phyloP scores from a whole-genome alignment of 1,140 invertebrate species.

The Zaprionus gabonicus region DNA sequence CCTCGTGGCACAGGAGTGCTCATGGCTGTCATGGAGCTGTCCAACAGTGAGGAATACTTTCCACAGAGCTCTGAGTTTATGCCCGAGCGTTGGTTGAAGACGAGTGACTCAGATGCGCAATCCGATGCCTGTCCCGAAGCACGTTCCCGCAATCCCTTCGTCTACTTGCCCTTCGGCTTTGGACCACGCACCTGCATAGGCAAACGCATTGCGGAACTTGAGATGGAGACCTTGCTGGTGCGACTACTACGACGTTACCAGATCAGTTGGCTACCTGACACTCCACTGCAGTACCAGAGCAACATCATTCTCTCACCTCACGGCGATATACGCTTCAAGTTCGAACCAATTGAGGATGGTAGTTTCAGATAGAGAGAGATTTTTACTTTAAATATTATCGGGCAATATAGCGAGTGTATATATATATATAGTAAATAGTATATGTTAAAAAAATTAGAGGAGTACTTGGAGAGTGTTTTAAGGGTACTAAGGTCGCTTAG shows the following conservation, averaged over 20 bases:
- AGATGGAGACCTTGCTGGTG: constrained; percentile 87
- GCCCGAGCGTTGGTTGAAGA: constrained; percentile 90
- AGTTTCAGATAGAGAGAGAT: constrained; percentile 25
- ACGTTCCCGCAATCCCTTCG: constrained; percentile 59
- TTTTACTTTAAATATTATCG: constrained; percentile 66
- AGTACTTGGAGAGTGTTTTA: not conserved
- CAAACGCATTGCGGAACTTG: constrained; percentile 89
- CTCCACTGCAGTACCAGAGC: constrained; percentile 66
- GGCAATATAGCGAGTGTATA: constrained; percentile 49
- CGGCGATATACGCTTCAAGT: constrained; percentile 66
- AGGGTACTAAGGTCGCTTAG: constrained; percentile 10
- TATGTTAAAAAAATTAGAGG: constrained; percentile 1
- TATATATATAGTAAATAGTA: constrained; percentile 17
- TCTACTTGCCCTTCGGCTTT: constrained; percentile 86
- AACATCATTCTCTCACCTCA: constrained; percentile 66
- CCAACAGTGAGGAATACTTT: constrained; percentile 86
- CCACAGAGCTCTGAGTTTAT: constrained; percentile 88
- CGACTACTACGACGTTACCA: constrained; percentile 86
- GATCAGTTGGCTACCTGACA: constrained; percentile 67
- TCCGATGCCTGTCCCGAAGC: constrained; percentile 78
- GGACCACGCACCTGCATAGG: constrained; percentile 86
- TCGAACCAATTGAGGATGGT: constrained; percentile 53
- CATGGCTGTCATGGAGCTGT: constrained; percentile 63
- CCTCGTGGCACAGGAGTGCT: constrained; percentile 88
- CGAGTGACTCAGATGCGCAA: not conserved